Percentiles rank a stretch among this genome's conserved stretches.
phyloP scores from a whole-genome alignment of 2,888 invertebrate genomes.

The Megastigmus dorsalis region DNA sequence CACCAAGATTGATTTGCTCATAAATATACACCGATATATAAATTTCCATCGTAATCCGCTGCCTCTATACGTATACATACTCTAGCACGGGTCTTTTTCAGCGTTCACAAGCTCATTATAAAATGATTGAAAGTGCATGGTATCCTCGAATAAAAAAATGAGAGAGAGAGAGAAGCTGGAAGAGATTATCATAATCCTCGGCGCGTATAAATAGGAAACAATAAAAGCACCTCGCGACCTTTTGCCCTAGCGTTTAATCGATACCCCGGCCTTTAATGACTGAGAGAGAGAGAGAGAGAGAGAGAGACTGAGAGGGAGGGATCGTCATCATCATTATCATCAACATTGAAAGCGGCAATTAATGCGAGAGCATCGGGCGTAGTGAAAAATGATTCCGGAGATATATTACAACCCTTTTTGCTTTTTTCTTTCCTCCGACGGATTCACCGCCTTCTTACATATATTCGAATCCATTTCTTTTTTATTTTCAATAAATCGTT shows the following conservation, averaged over 20 bases:
- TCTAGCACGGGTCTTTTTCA: conserved; percentile 1
- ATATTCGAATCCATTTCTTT: background rate
- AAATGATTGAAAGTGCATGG: conserved; percentile 36
- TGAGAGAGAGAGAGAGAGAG: background rate
- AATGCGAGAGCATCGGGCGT: background rate
- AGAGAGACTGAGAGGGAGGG: background rate
- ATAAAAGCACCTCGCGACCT: background rate
- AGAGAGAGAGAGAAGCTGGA: background rate
- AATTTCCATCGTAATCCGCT: conserved; percentile 34
- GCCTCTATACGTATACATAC: too few relatives aligned
- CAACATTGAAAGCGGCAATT: conserved; percentile 17
- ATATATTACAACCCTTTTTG: background rate
- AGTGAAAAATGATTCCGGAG: conserved; percentile 38
- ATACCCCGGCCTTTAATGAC: conserved; percentile 1
- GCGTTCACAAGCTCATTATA: conserved; percentile 25
- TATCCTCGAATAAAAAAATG: too few relatives aligned
- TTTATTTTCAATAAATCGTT: background rate
- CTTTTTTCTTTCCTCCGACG: background rate
- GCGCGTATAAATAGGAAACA: background rate
- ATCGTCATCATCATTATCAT: conserved; percentile 21
- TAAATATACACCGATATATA: conserved; percentile 40
- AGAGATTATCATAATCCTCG: conserved; percentile 23
- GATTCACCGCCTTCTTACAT: background rate
- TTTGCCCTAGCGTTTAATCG: conserved; percentile 11
- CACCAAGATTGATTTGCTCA: conserved; percentile 38